Base-by-base conservation (phyloP, 2,888 invertebrate genomes). In the Latrodectus elegans region DNA sequence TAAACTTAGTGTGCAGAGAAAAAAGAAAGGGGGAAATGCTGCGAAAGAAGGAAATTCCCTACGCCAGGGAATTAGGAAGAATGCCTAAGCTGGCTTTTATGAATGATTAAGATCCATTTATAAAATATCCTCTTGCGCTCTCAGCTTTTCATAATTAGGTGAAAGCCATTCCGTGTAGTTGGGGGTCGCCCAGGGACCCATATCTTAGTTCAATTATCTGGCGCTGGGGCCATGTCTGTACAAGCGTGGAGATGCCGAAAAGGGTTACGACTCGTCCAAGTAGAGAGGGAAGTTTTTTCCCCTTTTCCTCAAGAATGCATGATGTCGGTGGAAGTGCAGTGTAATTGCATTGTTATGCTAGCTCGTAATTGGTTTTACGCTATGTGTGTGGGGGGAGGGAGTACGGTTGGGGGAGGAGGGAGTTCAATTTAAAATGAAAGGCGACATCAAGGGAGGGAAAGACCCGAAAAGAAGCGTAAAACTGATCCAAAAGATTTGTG, bases 181-280 rank as follows among this genome's bases (percentile, higher is more conserved):
- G 70, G 67, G 74, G 86, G 53, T 12, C 52, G 86, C 71, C 15
- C 49, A 38, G 76, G 86, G 86, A 82, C 71, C 53, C 76, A 87
- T 87, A 87, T 87, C 86, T 87, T 87, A 87, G 77, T 81, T 87
- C 86, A 87, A 87, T 87, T 87, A 87, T 87, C 72, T 77, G 67
- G 52, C 51, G 38, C 67, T 53, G 38, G 55, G 79, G 85, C 79
- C 80, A 85, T 85, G 85, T 86, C 70, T 60, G 80, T 64, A 80
- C 80, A 86, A 73, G 75, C 14, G 52, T 38, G 74, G 64, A 52
- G 38, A 52, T 53, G 15, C 55, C 73, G 15, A 74, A 81, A 81
- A 22, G 81, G 81, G 81, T 67, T 64, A 38, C 74, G 73, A 51
- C 52, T 53, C 51, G 38, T 14, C 65, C 53, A 64, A 53, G 55